phyloP scores from a whole-genome alignment of 2,797 vertebrate genomes.

The Helostoma temminkii region DNA sequence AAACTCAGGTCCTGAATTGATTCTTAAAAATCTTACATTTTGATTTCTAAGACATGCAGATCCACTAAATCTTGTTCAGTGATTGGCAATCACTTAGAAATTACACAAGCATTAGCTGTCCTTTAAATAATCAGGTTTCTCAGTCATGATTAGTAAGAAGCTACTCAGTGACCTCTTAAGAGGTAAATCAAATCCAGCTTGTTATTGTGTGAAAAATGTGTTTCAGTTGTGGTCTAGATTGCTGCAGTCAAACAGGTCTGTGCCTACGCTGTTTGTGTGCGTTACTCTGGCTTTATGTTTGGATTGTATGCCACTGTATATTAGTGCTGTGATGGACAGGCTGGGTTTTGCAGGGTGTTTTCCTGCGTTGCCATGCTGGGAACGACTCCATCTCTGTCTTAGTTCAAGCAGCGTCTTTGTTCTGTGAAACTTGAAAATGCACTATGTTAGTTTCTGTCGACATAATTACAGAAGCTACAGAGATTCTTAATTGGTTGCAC shows the following conservation, averaged over 20 bases:
- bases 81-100: constrained; percentile 32
- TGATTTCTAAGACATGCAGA: constrained; percentile 7
- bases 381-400: constrained; percentile 11
- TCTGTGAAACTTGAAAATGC: constrained; percentile 25
- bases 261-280: constrained; percentile 13
- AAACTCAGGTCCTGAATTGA: background rate
- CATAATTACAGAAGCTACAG: background rate
- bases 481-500: background rate
- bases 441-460: constrained; percentile 5
- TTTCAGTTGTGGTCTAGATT: background rate
- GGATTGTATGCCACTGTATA: constrained; percentile 36
- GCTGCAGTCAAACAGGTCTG: no score
- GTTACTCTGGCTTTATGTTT: constrained; percentile 37
- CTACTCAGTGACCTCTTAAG: background rate
- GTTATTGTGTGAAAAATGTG: background rate
- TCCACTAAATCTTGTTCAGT: constrained; percentile 16
- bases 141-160: background rate
- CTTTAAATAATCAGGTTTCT: background rate
- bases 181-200: background rate
- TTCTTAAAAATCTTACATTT: constrained; percentile 8
- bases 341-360: constrained; percentile 4
- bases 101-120: background rate
- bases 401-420: constrained; percentile 29
- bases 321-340: constrained; percentile 57
- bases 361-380: constrained; percentile 11